phyloP scores from a whole-genome alignment of 2,888 invertebrate species.

The Nomada flava region DNA sequence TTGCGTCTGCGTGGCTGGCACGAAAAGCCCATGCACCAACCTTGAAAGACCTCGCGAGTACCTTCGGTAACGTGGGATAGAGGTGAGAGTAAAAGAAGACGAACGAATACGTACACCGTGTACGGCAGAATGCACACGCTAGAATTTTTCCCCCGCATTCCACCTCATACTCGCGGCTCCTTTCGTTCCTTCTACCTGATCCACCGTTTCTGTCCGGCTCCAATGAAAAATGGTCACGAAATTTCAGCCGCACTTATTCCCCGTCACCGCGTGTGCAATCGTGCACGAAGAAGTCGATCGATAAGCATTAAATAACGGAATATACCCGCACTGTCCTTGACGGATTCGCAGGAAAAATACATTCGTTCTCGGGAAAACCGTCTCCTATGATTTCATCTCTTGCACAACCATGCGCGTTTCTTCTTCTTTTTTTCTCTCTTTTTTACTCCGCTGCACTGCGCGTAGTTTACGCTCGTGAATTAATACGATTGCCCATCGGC shows the following conservation, averaged over 20 bases:
- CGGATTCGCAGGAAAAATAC: slow-evolving; percentile 54
- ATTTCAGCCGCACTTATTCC: background rate
- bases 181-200: background rate
- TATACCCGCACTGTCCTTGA: slow-evolving; percentile 20
- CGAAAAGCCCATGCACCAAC: slow-evolving; percentile 57
- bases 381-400: slow-evolving; percentile 62
- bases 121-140: slow-evolving; percentile 36
- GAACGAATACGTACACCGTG: slow-evolving; percentile 19
- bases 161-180: background rate
- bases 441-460: background rate
- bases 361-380: slow-evolving; percentile 52
- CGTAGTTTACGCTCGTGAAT: slow-evolving; percentile 29
- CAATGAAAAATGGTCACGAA: slow-evolving; percentile 25
- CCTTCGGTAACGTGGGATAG: slow-evolving; percentile 62
- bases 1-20: slow-evolving; percentile 69
- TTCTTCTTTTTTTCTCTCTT: slow-evolving; percentile 15
- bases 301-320: slow-evolving; percentile 33
- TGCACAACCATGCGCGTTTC: slow-evolving; percentile 47
- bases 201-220: background rate
- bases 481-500: slow-evolving; percentile 58
- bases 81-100: slow-evolving; percentile 55
- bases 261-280: background rate
- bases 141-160: slow-evolving; percentile 42
- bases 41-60: slow-evolving; percentile 61
- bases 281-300: slow-evolving; percentile 37